These are phyloP conservation scores for Perizoma flavofasciatum DNA, from an alignment of 2,888 invertebrate genomes.

Conservation along the genomic window DNA sequence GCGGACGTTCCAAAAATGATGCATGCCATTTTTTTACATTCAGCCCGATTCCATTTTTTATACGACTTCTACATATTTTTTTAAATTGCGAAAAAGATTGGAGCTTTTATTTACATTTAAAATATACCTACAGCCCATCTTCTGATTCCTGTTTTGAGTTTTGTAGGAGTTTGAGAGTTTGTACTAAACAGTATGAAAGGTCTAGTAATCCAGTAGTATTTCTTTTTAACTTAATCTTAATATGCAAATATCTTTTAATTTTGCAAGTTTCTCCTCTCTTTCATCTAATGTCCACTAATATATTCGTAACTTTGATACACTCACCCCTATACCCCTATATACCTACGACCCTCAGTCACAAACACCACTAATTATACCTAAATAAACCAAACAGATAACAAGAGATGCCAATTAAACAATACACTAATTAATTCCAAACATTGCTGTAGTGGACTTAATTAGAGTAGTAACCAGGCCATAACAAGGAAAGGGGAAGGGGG, in stretches of 20 bases:
- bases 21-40: constrained; percentile 14
- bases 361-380: constrained; percentile 79
- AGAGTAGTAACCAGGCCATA: constrained; percentile 59
- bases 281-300: background rate
- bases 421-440: constrained; percentile 84
- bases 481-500: constrained; percentile 10
- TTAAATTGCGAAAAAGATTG: too few species aligned
- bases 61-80: background rate
- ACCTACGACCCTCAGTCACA: constrained; percentile 65
- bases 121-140: too few species aligned
- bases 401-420: constrained; percentile 84
- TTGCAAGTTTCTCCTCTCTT: too few species aligned
- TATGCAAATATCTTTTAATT: too few species aligned
- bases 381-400: constrained; percentile 83
- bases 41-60: constrained; percentile 4
- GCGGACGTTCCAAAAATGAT: constrained; percentile 17
- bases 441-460: constrained; percentile 83
- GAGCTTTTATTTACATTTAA: too few species aligned
- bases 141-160: too few species aligned
- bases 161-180: too few species aligned
- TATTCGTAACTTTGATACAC: background rate
- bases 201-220: too few species aligned
- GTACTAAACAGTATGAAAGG: too few species aligned
- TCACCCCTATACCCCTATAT: background rate
- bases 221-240: too few species aligned